A percentile compares a stretch with the other conserved stretches of the same genome.
phyloP scores from a whole-genome alignment of 2,888 invertebrate species.

The Xanthorhoe designata region DNA sequence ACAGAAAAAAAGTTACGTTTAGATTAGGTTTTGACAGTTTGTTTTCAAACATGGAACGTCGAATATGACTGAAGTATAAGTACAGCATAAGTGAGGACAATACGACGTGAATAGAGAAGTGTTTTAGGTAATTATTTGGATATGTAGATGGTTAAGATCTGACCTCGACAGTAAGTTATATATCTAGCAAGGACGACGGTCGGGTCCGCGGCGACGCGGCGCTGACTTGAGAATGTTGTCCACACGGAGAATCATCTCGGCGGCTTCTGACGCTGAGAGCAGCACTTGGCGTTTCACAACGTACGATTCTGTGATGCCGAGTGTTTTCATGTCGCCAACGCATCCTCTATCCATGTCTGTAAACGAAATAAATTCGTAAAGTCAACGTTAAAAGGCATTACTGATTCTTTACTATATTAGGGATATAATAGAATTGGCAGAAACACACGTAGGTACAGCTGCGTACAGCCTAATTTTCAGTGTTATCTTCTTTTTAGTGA shows the following conservation, averaged over 20 bases:
- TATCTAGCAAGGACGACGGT: slow-evolving; percentile 92
- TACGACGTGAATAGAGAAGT: background rate
- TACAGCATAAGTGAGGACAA: too few relatives aligned
- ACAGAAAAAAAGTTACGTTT: too few relatives aligned
- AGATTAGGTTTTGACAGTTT: too few relatives aligned
- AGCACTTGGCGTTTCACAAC: slow-evolving; percentile 98
- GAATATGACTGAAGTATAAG: too few relatives aligned
- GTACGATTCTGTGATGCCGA: slow-evolving; percentile 98
- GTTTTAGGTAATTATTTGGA: background rate
- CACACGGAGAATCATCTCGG: slow-evolving; percentile 99
- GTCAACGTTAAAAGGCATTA: background rate
- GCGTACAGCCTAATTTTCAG: too few relatives aligned
- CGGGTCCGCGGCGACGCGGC: slow-evolving; percentile 94
- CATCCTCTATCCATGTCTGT: slow-evolving; percentile 95
- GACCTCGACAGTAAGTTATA: slow-evolving; percentile 15
- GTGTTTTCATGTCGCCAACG: slow-evolving; percentile 94
- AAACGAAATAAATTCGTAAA: background rate
- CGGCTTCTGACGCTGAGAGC: slow-evolving; percentile 97
- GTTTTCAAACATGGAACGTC: too few relatives aligned
- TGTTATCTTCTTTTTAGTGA: too few relatives aligned
- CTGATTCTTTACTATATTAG: too few relatives aligned
- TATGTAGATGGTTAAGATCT: slow-evolving; percentile 3
- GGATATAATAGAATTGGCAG: too few relatives aligned
- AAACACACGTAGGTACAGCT: too few relatives aligned
- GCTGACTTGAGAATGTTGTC: slow-evolving; percentile 98